A percentile compares a stretch with the other conserved stretches of the same genome.
phyloP scores from a whole-genome alignment of 2,113 vertebrate genomes.

The Clarias gariepinus region DNA sequence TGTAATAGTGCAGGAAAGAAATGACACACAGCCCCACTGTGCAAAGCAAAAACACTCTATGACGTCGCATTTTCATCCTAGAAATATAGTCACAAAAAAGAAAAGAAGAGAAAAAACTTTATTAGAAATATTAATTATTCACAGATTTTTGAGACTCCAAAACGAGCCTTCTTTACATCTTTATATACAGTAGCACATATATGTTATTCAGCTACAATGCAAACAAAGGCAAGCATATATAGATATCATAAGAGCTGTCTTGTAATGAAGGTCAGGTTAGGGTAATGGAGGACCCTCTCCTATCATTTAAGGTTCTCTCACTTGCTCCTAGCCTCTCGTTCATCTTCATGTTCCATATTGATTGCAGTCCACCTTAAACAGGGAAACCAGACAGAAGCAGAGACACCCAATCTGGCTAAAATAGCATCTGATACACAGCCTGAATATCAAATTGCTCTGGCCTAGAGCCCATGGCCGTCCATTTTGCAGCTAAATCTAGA shows the following conservation, averaged over 20 bases:
- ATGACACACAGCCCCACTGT: conserved; percentile 98
- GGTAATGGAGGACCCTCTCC: background rate
- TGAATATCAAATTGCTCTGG: conserved; percentile 44
- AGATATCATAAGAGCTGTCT: background rate
- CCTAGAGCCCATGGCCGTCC: conserved; percentile 28
- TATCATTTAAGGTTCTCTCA: conserved; percentile 30
- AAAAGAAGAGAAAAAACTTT: background rate
- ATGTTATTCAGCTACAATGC: background rate
- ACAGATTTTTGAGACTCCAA: background rate
- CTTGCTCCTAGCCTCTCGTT: conserved; percentile 4
- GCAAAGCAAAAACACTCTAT: conserved; percentile 98
- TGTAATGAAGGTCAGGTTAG: background rate
- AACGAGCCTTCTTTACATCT: background rate
- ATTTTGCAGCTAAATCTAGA: conserved; percentile 32
- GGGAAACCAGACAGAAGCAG: conserved; percentile 25
- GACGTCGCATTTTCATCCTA: conserved; percentile 99
- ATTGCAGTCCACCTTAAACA: conserved; percentile 42
- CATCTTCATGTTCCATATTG: conserved; percentile 19
- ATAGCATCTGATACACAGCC: conserved; percentile 34
- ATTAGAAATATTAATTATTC: background rate
- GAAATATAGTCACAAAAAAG: conserved; percentile 15
- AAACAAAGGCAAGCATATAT: background rate
- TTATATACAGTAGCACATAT: no score
- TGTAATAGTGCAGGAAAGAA: conserved; percentile 98
- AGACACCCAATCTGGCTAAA: conserved; percentile 49